Percentiles rank a stretch among this genome's conserved stretches.
Evolutionary conservation across 2,797 vertebrate genomes (phyloP).

Genomic region (Propithecus deckenii): DNA sequence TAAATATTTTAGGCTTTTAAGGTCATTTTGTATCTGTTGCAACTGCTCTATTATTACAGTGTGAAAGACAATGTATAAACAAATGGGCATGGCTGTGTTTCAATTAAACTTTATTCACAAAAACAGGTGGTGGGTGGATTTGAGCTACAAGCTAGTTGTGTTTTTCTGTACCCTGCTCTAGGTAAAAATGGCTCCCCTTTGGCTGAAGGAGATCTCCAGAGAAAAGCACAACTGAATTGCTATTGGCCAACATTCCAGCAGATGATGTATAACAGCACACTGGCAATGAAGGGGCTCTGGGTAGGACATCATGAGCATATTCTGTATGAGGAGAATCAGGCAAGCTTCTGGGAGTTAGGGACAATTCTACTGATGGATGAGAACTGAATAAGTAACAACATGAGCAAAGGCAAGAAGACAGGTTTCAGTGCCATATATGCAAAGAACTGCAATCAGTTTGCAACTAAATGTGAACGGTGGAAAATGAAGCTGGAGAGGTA

Average conservation of each 20-base stretch:
- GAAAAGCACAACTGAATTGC: not conserved
- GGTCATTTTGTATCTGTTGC: not conserved
- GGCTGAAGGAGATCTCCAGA: not conserved
- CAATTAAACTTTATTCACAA: not conserved
- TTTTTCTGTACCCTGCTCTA: not conserved
- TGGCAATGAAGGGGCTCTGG: not conserved
- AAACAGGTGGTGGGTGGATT: not conserved
- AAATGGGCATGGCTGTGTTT: not conserved
- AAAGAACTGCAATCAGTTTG: not conserved
- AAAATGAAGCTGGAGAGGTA: not conserved
- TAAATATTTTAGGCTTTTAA: not conserved
- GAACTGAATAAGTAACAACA: not conserved
- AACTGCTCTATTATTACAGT: not conserved
- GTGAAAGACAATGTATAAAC: not conserved
- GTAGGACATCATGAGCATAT: not conserved
- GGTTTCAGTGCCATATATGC: fast-evolving
- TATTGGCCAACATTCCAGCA: not conserved
- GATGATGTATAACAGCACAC: not conserved
- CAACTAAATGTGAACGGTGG: not conserved
- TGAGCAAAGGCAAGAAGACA: not conserved
- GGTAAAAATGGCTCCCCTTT: not conserved
- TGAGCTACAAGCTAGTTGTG: not conserved
- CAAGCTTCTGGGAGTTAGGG: not conserved
- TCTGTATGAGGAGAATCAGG: not conserved
- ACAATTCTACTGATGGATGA: not conserved